Evolutionary conservation across 2,797 vertebrate genomes (phyloP), one percentile per base, ranked within the genome.

Genomic region (Eulemur mongoz): DNA sequence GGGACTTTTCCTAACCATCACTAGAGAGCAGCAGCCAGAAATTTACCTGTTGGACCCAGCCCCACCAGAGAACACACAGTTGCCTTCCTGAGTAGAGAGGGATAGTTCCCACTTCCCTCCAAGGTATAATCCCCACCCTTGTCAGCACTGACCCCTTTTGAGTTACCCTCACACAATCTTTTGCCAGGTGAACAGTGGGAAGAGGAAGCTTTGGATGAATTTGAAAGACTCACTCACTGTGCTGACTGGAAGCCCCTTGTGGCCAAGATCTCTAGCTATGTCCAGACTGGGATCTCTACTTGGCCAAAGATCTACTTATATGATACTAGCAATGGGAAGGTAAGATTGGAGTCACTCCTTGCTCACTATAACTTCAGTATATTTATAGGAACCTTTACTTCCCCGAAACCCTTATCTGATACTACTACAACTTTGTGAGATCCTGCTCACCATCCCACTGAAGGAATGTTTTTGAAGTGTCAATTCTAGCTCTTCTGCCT

Each of bases 241-340:
- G 99, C 99, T 1, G 91, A 95, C 25, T 99, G 99, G 99, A 99
- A 98, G 32, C 99, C 99, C 0, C 98, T 99, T 57, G 98, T 99
- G 95, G 99, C 99, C 67, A 99, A 99, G 96, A 98, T 99, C 67
- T 99, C 98, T 97, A 99, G 99, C 97, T 99, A 99, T 67, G 98
- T 98, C n/a, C 99, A 99, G 93, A 98, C 98, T 0, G 99, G 99
- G 18, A 76, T 98, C 40, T 98, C 98, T 2, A 98, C 99, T 11
- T 99, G 99, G 99, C 99, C 99, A 11, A 99, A 97, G 15, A 97
- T 99, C 80, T 98, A 98, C 61, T 99, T 99, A 61, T 99, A 98
- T 10, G 98, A 99, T 89, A 97, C 97, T 84, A 98, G 80, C 1
- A 79, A 95, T 0, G 98, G 98, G 59, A 97, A 99, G 99, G 99